Evolutionary conservation across 2,797 vertebrate species (phyloP).

Genomic region (Micrastur ruficollis): DNA sequence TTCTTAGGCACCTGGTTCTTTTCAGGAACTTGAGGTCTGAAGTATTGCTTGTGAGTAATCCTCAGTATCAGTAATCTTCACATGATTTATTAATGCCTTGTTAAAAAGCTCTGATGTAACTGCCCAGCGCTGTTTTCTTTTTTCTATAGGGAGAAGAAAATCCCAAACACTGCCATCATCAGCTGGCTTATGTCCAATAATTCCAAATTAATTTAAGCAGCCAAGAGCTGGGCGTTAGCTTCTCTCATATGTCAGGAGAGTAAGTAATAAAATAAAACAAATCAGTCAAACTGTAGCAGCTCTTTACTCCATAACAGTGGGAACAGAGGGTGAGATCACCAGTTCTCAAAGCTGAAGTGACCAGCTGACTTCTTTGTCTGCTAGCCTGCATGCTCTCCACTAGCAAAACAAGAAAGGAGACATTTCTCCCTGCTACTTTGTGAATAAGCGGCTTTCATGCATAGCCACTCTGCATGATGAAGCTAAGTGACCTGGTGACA

Average conservation of each 20-base stretch:
- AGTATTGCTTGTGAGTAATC: neutral
- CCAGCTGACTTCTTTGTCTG: conserved; percentile 58
- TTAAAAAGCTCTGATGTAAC: conserved; percentile 19
- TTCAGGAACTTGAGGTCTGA: neutral
- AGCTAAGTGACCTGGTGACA: neutral
- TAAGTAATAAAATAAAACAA: neutral
- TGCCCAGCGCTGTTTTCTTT: neutral
- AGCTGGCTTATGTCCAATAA: neutral
- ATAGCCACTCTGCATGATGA: neutral
- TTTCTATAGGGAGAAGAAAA: neutral
- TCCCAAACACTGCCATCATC: neutral
- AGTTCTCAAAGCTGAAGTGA: neutral
- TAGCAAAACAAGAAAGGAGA: neutral
- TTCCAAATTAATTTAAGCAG: neutral
- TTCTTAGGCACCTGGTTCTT: neutral
- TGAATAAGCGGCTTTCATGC: neutral
- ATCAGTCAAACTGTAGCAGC: neutral
- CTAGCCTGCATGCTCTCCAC: neutral
- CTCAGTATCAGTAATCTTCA: neutral
- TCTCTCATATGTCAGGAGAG: neutral
- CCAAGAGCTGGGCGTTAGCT: neutral
- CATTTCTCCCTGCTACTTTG: neutral
- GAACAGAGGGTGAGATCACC: conserved; percentile 45
- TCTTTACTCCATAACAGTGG: neutral
- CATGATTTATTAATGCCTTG: conserved; percentile 47